Conservation (phyloP, 1,140 invertebrate species). For the Coboldia fuscipes region DNA sequence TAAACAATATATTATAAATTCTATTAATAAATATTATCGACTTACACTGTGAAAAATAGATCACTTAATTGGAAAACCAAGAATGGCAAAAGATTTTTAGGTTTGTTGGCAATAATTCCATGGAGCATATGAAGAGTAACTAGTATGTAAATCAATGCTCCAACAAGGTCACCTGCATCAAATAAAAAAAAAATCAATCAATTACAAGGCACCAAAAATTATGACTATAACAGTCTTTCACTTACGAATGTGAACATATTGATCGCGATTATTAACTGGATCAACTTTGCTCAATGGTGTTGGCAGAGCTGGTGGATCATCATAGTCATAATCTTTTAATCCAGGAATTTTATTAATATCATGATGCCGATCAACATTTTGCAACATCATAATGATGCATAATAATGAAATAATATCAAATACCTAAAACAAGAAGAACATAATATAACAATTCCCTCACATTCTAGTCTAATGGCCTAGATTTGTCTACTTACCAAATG, state of each 20-base stretch:
- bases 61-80: constrained; percentile 56
- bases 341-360: no score
- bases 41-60: no score
- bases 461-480: no score
- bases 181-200: constrained; percentile 3
- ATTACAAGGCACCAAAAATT: background rate
- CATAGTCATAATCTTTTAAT: no score
- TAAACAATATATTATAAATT: no score
- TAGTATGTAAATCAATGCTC: constrained; percentile 49
- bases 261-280: constrained; percentile 32
- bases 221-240: constrained; percentile 5
- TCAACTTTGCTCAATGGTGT: constrained; percentile 44
- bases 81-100: constrained; percentile 64
- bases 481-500: no score
- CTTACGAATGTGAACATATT: constrained; percentile 34
- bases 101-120: constrained; percentile 56
- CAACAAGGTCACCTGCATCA: constrained; percentile 42
- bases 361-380: no score
- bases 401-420: no score
- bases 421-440: no score
- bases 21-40: no score
- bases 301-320: constrained; percentile 30
- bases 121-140: constrained; percentile 65
- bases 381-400: no score
- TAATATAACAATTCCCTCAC: no score